Base-by-base conservation (phyloP, 2,113 vertebrate species). In the Callospermophilus lateralis region DNA sequence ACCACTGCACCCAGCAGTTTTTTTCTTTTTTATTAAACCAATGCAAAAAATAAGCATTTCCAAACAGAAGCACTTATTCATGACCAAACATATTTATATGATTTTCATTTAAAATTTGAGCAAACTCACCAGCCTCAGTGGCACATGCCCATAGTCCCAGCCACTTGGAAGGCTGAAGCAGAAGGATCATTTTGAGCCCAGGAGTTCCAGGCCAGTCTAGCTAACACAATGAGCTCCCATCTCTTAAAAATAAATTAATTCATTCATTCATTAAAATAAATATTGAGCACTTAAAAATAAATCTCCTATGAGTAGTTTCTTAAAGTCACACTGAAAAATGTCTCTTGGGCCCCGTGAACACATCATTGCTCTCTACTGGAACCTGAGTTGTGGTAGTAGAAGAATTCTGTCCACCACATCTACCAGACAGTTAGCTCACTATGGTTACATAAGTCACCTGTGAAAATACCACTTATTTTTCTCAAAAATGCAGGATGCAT, bases 381-480 rank as follows among this genome's bases (percentile, higher is more conserved):
- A 92, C 24, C 12, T 1, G 8, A 61, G 24, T 30, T 78, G 5
- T 65, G 45, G 83, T 95, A 32, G 8, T 80, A 84, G 72, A 93
- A 84, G 2, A 3, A 76, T 76, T 0, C 2, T 16, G 22, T 70
- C 51, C 76, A 92, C 45, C 58, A 4, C 53, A 39, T 84, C 88
- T 95, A 34, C 89, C 96, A 89, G 68, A 95, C 84, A 89, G 15
- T 34, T 53, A 37, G 89, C 79, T 79, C 68, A n/a, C 94, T 97
- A 91, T 97, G 90, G 84, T 90, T 93, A 91, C 93, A 89, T 58
- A 96, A 95, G 39, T 95, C 78, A 95, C 53, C 73, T 90, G 79
- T 93, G 95, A 96, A 98, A 97, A 96, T 91, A 8, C 28, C 45
- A 55, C 98, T 98, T 74, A 58, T 96, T 95, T 97, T 97, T 89